Percentiles rank a stretch among this genome's conserved stretches.
Evolutionary conservation across 1,140 invertebrate species (phyloP).

Genomic region (Diachasmimorpha longicaudata): DNA sequence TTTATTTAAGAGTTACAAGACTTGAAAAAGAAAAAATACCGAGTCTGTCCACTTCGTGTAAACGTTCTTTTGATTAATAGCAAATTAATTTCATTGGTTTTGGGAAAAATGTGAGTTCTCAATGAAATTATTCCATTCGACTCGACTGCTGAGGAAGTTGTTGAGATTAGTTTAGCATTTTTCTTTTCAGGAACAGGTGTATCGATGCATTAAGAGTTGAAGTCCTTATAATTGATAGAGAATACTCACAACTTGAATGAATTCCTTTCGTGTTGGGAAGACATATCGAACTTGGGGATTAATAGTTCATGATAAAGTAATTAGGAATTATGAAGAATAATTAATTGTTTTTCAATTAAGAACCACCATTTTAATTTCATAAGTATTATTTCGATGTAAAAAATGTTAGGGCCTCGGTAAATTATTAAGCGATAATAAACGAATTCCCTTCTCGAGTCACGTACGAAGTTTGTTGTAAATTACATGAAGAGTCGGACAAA

Average conservation of each 20-base stretch:
- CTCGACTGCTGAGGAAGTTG: background rate
- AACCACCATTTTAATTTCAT: background rate
- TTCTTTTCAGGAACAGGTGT: background rate
- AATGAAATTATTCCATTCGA: too few relatives aligned
- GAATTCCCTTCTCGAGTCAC: background rate
- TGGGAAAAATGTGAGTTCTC: background rate
- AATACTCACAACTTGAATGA: background rate
- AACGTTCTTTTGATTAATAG: background rate
- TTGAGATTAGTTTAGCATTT: background rate
- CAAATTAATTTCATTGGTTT: background rate
- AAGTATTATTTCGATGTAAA: background rate
- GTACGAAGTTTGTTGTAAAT: background rate
- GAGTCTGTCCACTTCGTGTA: background rate
- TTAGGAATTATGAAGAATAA: background rate
- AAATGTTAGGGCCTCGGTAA: background rate
- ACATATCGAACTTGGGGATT: constrained; percentile 4
- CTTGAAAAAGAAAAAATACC: background rate
- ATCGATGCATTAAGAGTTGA: background rate
- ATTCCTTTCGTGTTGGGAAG: background rate
- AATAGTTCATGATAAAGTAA: background rate
- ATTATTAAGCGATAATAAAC: background rate
- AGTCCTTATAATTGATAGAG: background rate
- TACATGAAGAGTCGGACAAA: too few relatives aligned
- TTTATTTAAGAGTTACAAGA: constrained; percentile 9
- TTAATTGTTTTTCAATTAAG: background rate